A percentile compares a stretch with the other conserved stretches of the same genome.
Evolutionary conservation across 2,113 vertebrate species (phyloP).

Genomic region (Ptilonorhynchus violaceus): DNA sequence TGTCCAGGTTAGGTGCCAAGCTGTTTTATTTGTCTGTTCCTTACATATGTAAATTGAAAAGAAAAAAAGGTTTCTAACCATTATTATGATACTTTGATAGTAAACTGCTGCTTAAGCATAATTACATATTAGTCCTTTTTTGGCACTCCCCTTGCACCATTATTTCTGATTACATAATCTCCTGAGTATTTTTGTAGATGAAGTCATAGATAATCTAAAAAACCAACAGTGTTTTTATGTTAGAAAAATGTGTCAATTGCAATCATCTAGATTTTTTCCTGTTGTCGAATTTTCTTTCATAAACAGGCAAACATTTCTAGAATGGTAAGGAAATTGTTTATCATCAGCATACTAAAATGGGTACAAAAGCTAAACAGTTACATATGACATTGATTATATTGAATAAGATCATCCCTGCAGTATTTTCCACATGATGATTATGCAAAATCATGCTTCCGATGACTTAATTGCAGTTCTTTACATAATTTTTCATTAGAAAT

Average conservation of each 20-base stretch:
- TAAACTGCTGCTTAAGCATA: not conserved
- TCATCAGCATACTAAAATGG: not conserved
- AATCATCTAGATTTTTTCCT: slow-evolving; percentile 27
- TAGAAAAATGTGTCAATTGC: slow-evolving; percentile 2
- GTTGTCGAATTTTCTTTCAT: not conserved
- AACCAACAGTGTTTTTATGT: not conserved
- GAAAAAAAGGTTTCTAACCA: not conserved
- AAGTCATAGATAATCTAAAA: slow-evolving; percentile 5
- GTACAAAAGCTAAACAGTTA: slow-evolving; percentile 11
- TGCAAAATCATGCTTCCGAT: slow-evolving; percentile 18
- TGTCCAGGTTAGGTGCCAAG: not conserved
- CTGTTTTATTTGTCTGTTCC: not conserved
- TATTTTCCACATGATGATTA: not conserved
- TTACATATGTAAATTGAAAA: not conserved
- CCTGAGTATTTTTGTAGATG: slow-evolving; percentile 7
- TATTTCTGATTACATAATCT: not conserved
- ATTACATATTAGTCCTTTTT: not conserved
- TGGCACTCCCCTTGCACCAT: not conserved
- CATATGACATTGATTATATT: not conserved
- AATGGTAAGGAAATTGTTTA: slow-evolving; percentile 25
- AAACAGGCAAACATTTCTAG: slow-evolving; percentile 7
- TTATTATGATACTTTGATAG: not conserved
- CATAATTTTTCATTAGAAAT: slow-evolving; percentile 4
- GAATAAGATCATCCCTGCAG: not conserved
- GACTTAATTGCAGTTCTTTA: slow-evolving; percentile 4